Percentiles rank a stretch among this genome's conserved stretches.
These are phyloP conservation scores for Sinocyclocheilus grahami DNA, from an alignment of 2,113 vertebrate species.

Conservation along the genomic window DNA sequence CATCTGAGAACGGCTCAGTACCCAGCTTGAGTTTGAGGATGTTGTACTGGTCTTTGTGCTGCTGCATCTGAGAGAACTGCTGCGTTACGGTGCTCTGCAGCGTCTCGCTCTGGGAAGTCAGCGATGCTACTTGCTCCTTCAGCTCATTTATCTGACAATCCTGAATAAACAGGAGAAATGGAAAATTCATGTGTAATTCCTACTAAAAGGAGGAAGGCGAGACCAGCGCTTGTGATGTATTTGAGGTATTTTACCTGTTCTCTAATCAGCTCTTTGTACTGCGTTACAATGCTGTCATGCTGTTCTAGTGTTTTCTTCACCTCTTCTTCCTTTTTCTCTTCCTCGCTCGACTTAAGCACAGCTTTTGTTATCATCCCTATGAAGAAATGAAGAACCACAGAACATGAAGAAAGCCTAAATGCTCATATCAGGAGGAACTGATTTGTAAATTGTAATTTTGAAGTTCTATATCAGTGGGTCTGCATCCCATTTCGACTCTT, in stretches of 20 bases:
- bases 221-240: background rate
- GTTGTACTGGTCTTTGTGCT: constrained; percentile 98
- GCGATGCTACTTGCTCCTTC: constrained; percentile 81
- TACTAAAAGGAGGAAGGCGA: background rate
- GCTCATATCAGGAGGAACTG: background rate
- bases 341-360: constrained; percentile 96
- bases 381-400: background rate
- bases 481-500: background rate
- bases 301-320: constrained; percentile 97
- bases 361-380: constrained; percentile 94
- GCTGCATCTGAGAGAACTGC: constrained; percentile 92
- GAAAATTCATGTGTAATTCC: background rate
- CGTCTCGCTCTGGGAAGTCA: constrained; percentile 86
- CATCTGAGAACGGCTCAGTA: constrained; percentile 59
- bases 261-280: constrained; percentile 96
- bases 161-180: constrained; percentile 65
- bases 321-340: constrained; percentile 97
- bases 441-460: background rate
- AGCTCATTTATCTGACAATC: constrained; percentile 91
- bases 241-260: constrained; percentile 82
- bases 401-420: background rate
- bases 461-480: background rate
- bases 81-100: constrained; percentile 84
- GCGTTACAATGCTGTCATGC: constrained; percentile 95
- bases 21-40: constrained; percentile 94